Base-by-base conservation (phyloP, 2,113 vertebrate species). In the Pelecanoides urinatrix region DNA sequence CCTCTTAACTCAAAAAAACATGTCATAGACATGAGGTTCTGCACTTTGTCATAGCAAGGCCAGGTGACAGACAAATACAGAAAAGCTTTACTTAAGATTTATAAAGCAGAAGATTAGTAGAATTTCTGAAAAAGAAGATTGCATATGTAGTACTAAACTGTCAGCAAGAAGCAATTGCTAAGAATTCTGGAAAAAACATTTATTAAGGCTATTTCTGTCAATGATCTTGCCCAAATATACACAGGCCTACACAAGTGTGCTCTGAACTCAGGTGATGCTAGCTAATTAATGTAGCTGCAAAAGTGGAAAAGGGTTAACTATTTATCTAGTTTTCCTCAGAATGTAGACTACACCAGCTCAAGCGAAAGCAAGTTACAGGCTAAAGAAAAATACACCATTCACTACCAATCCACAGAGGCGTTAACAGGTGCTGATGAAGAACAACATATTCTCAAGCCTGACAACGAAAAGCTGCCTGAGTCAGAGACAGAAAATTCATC, bases 261-360 rank as follows among this genome's bases (percentile, higher is more conserved):
- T 92, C 83, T 36, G 45, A 79, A 61, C 10, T 36, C 40, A 27
- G 56, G 21, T 36, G 42, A 82, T 20, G 40, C 21, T 32, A 25
- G 45, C 40, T 79, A 71, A 40, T 34, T 56, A 61, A 8, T 1
- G 14, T 2, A 44, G 14, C 11, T 58, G 19, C 42, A 59, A 32
- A 2, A 82, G 40, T n/a, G 66, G n/a, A 55, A 86, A 86, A 86
- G 36, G 32, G 22, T 63, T 72, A 84, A 40, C 29, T 27, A 19
- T 34, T 61, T 29, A 42, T 12, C 25, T 34, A 29, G 3, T 34
- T 77, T 76, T 61, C 26, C 45, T 61, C 17, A 20, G 20, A 86
- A 56, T 0, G 0, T 4, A 27, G 21, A 45, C 8, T 42, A 62
- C 14, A 61, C 6, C 30, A 67, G 30, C 42, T 47, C 1, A 1